Conservation (phyloP, 2,888 invertebrate genomes). For the Miltochrista miniata region DNA sequence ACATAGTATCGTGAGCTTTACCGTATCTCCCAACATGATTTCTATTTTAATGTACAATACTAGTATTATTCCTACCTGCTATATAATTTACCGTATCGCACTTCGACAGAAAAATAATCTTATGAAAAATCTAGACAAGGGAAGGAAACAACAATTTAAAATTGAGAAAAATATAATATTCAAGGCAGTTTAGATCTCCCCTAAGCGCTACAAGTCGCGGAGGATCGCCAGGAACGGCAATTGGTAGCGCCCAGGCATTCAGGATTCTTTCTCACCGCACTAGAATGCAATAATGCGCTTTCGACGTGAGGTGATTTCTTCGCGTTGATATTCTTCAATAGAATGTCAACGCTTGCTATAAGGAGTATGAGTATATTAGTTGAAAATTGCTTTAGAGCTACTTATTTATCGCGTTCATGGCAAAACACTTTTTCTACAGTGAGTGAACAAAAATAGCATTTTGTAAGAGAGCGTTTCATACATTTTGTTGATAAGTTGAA, state of each 20-base stretch:
- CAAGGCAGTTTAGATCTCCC: conserved; percentile 10
- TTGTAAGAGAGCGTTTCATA: too few relatives aligned
- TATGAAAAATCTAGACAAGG: background rate
- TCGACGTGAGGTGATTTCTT: conserved; percentile 21
- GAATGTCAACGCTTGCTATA: background rate
- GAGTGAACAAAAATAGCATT: too few relatives aligned
- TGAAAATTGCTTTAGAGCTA: background rate
- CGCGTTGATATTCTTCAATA: conserved; percentile 9
- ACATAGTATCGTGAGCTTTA: too few relatives aligned
- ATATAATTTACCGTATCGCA: background rate
- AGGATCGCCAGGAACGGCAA: conserved; percentile 21
- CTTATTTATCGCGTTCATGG: too few relatives aligned
- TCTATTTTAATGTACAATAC: too few relatives aligned
- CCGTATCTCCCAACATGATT: background rate
- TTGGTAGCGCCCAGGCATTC: conserved; percentile 32
- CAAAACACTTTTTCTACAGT: too few relatives aligned
- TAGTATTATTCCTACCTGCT: background rate
- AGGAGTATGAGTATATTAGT: background rate
- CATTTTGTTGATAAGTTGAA: too few relatives aligned
- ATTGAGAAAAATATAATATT: conserved; percentile 5
- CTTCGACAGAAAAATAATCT: background rate
- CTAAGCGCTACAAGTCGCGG: conserved; percentile 11
- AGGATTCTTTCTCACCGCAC: conserved; percentile 18
- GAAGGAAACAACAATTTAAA: conserved; percentile 1
- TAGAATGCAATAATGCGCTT: conserved; percentile 36